phyloP scores from a whole-genome alignment of 2,888 invertebrate species.

The Netelia inedita region DNA sequence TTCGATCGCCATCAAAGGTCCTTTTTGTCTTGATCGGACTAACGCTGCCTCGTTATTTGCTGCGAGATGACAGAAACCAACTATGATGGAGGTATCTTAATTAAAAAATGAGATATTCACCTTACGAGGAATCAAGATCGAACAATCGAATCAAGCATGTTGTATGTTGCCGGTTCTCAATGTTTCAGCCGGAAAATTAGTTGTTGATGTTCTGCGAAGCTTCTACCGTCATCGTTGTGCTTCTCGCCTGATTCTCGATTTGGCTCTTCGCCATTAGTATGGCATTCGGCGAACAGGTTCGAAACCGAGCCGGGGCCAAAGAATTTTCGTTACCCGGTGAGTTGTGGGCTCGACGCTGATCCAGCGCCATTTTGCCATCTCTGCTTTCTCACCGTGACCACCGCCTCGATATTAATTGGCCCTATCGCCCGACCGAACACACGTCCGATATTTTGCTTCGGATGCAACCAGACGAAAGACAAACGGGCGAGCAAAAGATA shows the following conservation, averaged over 20 bases:
- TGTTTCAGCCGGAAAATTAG: constrained; percentile 5
- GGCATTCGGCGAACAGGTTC: constrained; percentile 38
- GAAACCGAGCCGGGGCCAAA: constrained; percentile 60
- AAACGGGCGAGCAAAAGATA: constrained; percentile 40
- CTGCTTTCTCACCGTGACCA: constrained; percentile 68
- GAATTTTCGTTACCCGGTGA: constrained; percentile 57
- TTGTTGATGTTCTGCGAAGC: background rate
- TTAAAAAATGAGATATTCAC: background rate
- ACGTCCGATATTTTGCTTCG: constrained; percentile 77
- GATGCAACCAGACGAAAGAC: constrained; percentile 44
- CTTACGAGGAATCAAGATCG: too few species aligned
- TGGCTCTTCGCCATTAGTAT: background rate
- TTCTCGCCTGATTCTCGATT: background rate
- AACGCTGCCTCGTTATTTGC: too few species aligned
- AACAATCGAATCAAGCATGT: too few species aligned
- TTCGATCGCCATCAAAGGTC: too few species aligned
- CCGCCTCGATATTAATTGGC: constrained; percentile 81
- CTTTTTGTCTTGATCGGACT: too few species aligned
- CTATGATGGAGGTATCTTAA: background rate
- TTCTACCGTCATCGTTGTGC: constrained; percentile 23
- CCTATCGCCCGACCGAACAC: constrained; percentile 81
- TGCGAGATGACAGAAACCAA: background rate
- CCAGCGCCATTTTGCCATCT: constrained; percentile 56
- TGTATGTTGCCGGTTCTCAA: background rate
- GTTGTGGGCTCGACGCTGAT: constrained; percentile 41